Percentiles rank a stretch among this genome's conserved stretches.
These are phyloP conservation scores for Cottus gobio DNA, from an alignment of 2,113 vertebrate genomes.

Conservation along the genomic window DNA sequence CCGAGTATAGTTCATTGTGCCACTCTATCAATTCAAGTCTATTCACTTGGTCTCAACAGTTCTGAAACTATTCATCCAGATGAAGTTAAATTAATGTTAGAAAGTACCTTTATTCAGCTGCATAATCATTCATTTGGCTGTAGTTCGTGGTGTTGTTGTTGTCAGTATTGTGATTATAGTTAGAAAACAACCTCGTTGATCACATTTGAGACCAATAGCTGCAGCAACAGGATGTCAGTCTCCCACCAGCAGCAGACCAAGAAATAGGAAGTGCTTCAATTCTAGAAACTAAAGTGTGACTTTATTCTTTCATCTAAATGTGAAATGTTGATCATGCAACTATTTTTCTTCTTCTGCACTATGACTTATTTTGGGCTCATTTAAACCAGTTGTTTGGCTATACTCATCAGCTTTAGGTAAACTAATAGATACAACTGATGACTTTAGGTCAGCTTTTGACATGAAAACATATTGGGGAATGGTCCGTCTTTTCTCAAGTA, in stretches of 20 bases:
- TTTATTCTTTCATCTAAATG: neutral
- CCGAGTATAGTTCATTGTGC: too few relatives aligned
- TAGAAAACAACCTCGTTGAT: neutral
- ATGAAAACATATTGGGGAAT: neutral
- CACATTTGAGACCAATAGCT: neutral
- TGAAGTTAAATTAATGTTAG: too few relatives aligned
- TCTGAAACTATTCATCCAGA: too few relatives aligned
- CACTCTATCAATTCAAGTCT: too few relatives aligned
- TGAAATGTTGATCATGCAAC: neutral
- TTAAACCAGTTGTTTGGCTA: rapidly evolving
- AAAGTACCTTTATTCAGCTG: too few relatives aligned
- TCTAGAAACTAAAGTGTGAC: neutral
- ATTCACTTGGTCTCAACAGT: too few relatives aligned
- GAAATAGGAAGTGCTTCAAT: neutral
- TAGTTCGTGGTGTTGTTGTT: neutral
- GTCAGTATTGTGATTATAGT: neutral
- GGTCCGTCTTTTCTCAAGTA: rapidly evolving
- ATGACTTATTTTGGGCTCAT: neutral
- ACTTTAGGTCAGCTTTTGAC: neutral
- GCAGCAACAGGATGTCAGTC: conserved; percentile 1
- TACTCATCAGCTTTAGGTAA: neutral
- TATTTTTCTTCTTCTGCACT: neutral
- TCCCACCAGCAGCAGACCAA: too few relatives aligned
- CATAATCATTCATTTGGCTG: neutral
- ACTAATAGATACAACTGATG: neutral